Evolutionary conservation across 2,113 vertebrate genomes (phyloP).

Genomic region (Rhombomys opimus): DNA sequence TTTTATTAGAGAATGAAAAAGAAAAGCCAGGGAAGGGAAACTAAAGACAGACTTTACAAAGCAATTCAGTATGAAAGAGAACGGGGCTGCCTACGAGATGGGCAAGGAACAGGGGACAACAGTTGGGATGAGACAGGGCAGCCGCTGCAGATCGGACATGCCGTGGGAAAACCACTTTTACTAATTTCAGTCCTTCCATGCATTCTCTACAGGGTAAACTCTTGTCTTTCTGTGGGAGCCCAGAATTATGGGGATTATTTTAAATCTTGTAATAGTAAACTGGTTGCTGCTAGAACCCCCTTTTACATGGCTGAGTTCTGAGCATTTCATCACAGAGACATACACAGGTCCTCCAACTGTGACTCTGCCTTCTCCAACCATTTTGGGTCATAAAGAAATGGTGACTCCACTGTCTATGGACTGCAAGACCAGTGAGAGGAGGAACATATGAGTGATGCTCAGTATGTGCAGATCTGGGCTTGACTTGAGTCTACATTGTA

Average conservation of each 20-base stretch:
- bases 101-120: background rate
- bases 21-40: background rate
- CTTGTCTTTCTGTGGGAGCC: background rate
- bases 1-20: constrained; percentile 42
- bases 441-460: background rate
- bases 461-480: background rate
- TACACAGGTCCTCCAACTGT: background rate
- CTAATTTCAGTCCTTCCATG: background rate
- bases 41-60: constrained; percentile 1
- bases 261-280: background rate
- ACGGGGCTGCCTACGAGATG: background rate
- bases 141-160: background rate
- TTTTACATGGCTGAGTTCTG: background rate
- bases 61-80: background rate
- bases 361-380: background rate
- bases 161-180: background rate
- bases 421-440: background rate
- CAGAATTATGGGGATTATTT: background rate
- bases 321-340: background rate
- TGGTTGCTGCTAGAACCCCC: background rate
- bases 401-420: background rate
- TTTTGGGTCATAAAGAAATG: background rate
- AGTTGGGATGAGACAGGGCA: background rate
- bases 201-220: constrained; percentile 8
- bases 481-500: background rate